Base-by-base conservation (phyloP, 2,888 invertebrate species). In the Epirrita christyi region DNA sequence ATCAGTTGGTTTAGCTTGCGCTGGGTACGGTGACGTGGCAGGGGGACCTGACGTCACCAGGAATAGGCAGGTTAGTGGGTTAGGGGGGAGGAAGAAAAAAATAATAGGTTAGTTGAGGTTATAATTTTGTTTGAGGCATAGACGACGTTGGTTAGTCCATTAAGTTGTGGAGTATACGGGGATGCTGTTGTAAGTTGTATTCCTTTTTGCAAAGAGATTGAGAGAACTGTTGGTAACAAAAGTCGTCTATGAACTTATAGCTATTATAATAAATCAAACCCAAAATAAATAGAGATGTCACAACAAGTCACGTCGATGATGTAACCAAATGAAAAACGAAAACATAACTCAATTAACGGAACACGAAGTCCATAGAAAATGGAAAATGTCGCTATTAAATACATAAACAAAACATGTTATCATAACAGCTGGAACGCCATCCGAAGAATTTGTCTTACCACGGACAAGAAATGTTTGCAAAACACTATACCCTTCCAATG, bases 1-100 rank as follows among this genome's bases (percentile, higher is more conserved):
- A 93, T 95, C 95, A 86, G 92, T 92, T 78, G 93, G 82, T 92
- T 92, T 92, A 90, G 91, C 88, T 90, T 91, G 92, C 83, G 91
- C 87, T 64, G 92, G 92, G 86, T 92, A 90, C 61, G 90, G 90
- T 93, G 93, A 94, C 90, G 93, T 94, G 89, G 94, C 94, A 84
- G 94, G 93, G 71, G 93, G 91, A 78, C 91, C 92, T 92, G 68
- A 65, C 78, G 92, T 91, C 93, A 93, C 93, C 93, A 93, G 86
- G 86, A 87, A 52, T 66, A 76, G 83, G 80, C 66, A 78, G 89
- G 92, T 91, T 91, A 92, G 91, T 90, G 81, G 87, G 84, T 89
- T 86, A 86, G 77, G 72, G 67, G 74, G 64, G 55, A 61, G 63
- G 63, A 68, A 64, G 71, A 71, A 78, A 80, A 85, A 87, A 85